phyloP scores from a whole-genome alignment of 2,113 vertebrate genomes.

The Lepisosteus osseus region DNA sequence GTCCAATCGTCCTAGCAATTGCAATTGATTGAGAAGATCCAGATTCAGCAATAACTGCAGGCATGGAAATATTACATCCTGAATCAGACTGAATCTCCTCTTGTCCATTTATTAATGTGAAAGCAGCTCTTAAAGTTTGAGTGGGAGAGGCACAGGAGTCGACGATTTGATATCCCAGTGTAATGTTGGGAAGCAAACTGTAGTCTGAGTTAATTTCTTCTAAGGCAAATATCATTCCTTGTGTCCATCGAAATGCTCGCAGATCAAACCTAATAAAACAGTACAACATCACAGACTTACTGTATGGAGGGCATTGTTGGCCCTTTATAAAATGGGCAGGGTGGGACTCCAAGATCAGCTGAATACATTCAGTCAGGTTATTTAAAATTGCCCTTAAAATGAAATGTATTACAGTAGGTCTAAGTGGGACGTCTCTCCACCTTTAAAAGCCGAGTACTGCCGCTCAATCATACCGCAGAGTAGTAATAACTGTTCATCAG shows the following conservation, averaged over 20 bases:
- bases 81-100: slow-evolving; percentile 9
- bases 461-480: too few species aligned
- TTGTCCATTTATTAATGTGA: slow-evolving; percentile 53
- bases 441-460: too few species aligned
- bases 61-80: slow-evolving; percentile 48
- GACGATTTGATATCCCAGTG: slow-evolving; percentile 69
- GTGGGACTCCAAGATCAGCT: too few species aligned
- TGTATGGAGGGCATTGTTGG: too few species aligned
- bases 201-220: slow-evolving; percentile 64
- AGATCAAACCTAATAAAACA: slow-evolving; percentile 63
- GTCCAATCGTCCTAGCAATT: slow-evolving; percentile 57
- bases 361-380: too few species aligned
- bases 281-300: too few species aligned
- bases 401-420: too few species aligned
- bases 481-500: too few species aligned
- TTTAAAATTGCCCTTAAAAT: too few species aligned
- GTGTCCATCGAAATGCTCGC: slow-evolving; percentile 70
- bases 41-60: slow-evolving; percentile 62
- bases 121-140: slow-evolving; percentile 57
- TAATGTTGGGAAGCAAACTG: slow-evolving; percentile 58
- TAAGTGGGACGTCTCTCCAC: too few species aligned
- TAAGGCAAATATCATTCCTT: slow-evolving; percentile 73
- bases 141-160: slow-evolving; percentile 66
- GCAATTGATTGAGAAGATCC: slow-evolving; percentile 66
- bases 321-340: too few species aligned